Base-by-base conservation (phyloP, 1,140 invertebrate species). In the Reticulitermes speratus region DNA sequence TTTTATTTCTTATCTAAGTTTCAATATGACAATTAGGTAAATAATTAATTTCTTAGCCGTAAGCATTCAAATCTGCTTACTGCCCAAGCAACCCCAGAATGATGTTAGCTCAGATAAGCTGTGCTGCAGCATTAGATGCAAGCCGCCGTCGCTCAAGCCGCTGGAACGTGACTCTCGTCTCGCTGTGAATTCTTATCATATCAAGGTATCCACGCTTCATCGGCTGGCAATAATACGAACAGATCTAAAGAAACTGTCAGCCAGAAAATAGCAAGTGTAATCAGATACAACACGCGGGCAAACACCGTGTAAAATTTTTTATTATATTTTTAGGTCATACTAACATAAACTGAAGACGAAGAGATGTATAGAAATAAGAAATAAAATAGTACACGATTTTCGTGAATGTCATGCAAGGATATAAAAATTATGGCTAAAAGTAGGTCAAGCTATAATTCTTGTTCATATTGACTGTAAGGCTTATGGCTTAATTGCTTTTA, bases 131-230 rank as follows among this genome's bases (percentile, higher is more conserved):
- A 30, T 30, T 9, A 19, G 65, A 25, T 75, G 8, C 6, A 12
- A 75, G 65, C 25, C 19, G 52, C 65, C 5, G n/a, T 30, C 65
- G 8, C n/a, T 8, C 65, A 30, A 21, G 19, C 52, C 5, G 52
- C 52, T 12, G 19, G 11, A 75, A 12, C 65, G 65, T 75, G 65
- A 75, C 65, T 75, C 65, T 30, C 8, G 65, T 30, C n/a, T 30
- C 65, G 14, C n/a, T 25, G 65, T 30, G 65, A 75, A 75, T 75
- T 75, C 65, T 75, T 75, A 75, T 75, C 65, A 75, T 55, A 55
- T 55, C 52, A 55, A 55, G 0, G 52, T 8, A 25, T 75, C n/a
- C 65, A 75, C 65, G 65, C 65, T 75, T 75, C 65, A 75, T 75
- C 65, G 65, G 65, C 65, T 75, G 3, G 65, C 65, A 75, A 75